Percentiles rank a stretch among this genome's conserved stretches.
These are phyloP conservation scores for Sternotherus odoratus DNA, from an alignment of 2,797 vertebrate genomes.

Conservation along the genomic window DNA sequence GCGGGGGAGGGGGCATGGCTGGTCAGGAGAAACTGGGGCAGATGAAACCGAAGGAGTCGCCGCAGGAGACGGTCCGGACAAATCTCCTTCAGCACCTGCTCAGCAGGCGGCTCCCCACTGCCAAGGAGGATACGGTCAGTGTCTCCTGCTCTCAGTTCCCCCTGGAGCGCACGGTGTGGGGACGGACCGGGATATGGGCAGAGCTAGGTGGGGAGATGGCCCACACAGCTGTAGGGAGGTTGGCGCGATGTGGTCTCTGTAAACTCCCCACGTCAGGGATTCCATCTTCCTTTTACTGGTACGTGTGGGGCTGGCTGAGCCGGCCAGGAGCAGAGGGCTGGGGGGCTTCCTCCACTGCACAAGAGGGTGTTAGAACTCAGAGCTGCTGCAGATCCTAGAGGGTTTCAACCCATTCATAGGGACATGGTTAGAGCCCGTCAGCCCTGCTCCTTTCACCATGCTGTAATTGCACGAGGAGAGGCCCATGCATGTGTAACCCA, in stretches of 20 bases:
- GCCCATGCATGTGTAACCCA: background rate
- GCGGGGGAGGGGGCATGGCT: background rate
- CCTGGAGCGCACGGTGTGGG: no score
- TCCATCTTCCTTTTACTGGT: no score
- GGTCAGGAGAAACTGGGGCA: background rate
- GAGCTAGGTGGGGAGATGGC: background rate
- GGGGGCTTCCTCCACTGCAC: no score
- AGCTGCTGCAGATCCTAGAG: background rate
- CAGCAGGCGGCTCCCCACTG: background rate
- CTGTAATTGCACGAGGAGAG: background rate
- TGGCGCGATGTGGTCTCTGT: background rate
- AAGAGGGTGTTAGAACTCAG: no score
- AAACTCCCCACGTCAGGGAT: no score
- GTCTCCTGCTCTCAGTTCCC: background rate
- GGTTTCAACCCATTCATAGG: background rate
- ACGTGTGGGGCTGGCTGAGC: no score
- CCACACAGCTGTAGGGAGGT: background rate
- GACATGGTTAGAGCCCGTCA: no score
- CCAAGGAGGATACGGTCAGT: conserved; percentile 49
- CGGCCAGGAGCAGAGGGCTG: background rate
- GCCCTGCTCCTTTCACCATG: background rate
- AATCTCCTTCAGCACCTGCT: conserved; percentile 39
- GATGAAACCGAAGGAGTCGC: background rate
- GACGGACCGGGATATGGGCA: background rate
- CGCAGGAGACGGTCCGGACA: background rate